Conservation (phyloP, 1,140 invertebrate genomes). For the Carcinoscorpius rotundicauda region DNA sequence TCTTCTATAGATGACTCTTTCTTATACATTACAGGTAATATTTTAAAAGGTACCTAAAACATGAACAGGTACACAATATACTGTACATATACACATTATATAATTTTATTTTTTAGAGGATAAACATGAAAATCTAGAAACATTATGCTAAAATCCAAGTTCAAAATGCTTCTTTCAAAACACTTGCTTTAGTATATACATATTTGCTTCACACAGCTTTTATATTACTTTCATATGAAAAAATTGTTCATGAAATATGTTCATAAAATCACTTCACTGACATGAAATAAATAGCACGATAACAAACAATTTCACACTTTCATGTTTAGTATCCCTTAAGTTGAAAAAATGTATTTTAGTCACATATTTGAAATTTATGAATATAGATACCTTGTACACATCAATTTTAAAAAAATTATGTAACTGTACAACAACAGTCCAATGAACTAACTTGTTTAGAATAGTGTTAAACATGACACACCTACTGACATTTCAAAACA, state of each 20-base stretch:
- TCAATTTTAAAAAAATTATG: slow-evolving; percentile 5
- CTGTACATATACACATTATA: too few species aligned
- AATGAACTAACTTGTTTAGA: background rate
- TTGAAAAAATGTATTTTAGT: too few species aligned
- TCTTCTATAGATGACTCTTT: too few species aligned
- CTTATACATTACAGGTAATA: too few species aligned
- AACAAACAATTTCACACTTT: slow-evolving; percentile 7
- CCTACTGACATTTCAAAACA: background rate
- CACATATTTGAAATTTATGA: too few species aligned
- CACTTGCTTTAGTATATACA: background rate
- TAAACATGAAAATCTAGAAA: background rate
- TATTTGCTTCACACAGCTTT: background rate
- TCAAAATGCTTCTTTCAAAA: background rate
- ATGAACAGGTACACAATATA: too few species aligned
- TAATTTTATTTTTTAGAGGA: too few species aligned
- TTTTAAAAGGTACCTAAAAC: too few species aligned
- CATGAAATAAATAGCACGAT: background rate
- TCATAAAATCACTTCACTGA: background rate
- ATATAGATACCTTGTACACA: background rate
- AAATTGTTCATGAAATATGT: background rate
- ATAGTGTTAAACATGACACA: background rate
- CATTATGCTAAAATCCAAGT: background rate
- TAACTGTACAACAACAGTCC: background rate
- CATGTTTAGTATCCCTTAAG: slow-evolving; percentile 3
- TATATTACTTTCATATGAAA: background rate